phyloP scores from a whole-genome alignment of 2,113 vertebrate genomes.

The Scomber scombrus region DNA sequence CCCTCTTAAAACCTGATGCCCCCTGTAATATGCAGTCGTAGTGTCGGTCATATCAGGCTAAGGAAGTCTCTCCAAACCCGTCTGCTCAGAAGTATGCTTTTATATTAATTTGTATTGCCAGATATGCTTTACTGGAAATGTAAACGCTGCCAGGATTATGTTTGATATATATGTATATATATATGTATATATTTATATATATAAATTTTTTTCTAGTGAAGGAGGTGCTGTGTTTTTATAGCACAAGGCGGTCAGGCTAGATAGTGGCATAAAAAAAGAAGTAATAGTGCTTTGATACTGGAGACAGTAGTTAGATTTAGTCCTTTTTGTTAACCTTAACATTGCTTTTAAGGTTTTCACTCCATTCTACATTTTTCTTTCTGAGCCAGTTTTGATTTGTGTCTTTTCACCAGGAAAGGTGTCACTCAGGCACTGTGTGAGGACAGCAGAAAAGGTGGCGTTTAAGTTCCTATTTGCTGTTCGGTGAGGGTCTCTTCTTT shows the following conservation, averaged over 20 bases:
- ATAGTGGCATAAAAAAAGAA: background rate
- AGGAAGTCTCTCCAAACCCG: background rate
- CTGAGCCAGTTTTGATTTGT: constrained; percentile 20
- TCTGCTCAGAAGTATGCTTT: background rate
- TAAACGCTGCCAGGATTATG: background rate
- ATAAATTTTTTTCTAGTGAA: no score
- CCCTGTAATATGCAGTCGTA: background rate
- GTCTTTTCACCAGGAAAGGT: background rate
- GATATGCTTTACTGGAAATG: background rate
- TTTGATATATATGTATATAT: no score
- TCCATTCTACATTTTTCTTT: background rate
- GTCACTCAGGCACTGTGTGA: constrained; percentile 9
- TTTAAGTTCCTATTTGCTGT: background rate
- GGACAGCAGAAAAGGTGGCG: background rate
- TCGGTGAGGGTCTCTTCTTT: background rate
- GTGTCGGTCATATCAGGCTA: constrained; percentile 10
- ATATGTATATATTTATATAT: no score
- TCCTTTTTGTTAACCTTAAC: background rate
- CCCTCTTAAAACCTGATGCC: constrained; percentile 36
- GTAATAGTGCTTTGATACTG: no score
- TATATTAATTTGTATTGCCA: background rate
- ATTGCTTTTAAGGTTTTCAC: background rate
- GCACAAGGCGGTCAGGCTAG: background rate
- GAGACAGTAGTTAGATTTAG: background rate
- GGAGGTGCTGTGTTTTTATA: background rate